Conservation (phyloP, 2,797 vertebrate genomes). For the Gambelia wislizenii region DNA sequence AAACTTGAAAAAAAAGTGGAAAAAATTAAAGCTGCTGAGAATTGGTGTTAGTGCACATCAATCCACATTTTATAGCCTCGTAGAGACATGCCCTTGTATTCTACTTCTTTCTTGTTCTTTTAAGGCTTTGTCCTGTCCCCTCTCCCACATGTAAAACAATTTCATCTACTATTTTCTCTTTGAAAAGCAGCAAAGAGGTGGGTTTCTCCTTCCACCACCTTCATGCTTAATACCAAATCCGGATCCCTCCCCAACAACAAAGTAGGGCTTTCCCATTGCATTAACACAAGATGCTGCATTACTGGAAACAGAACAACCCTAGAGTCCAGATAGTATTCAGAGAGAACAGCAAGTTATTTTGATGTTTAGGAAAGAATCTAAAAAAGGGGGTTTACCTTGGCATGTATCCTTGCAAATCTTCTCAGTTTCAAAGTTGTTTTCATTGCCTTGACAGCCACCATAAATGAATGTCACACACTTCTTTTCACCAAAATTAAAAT, state of each 20-base stretch:
- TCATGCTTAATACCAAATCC: no score
- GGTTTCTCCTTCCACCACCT: no score
- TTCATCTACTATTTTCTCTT: background rate
- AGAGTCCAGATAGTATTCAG: background rate
- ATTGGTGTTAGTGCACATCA: no score
- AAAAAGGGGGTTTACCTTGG: background rate
- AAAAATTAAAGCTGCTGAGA: no score
- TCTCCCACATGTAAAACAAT: no score
- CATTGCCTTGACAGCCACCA: background rate
- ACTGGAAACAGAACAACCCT: background rate
- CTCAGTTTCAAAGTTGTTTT: background rate
- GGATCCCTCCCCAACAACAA: background rate
- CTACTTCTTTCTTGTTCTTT: no score
- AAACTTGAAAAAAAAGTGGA: no score
- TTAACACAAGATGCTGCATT: background rate
- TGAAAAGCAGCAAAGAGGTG: background rate
- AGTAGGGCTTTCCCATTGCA: background rate
- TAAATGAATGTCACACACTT: fast-evolving
- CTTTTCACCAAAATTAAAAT: background rate
- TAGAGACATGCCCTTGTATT: no score
- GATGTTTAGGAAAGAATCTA: background rate
- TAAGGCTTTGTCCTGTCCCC: no score
- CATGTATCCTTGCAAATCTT: background rate
- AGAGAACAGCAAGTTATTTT: background rate
- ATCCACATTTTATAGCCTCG: no score